Base-by-base conservation (phyloP, 1,140 invertebrate species). In the Drosophila auraria region DNA sequence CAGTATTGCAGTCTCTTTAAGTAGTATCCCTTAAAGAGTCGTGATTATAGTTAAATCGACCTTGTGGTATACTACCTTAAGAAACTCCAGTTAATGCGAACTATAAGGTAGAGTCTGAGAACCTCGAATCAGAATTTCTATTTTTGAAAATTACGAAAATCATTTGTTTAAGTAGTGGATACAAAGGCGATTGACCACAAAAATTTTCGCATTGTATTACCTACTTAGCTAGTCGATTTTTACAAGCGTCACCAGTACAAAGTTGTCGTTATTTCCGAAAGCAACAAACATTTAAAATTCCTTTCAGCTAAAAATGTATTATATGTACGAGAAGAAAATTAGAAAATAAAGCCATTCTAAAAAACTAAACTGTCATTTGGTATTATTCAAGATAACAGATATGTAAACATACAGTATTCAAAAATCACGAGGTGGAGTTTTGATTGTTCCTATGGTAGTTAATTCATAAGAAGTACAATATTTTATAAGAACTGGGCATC, bases 1-100 rank as follows among this genome's bases (percentile, higher is more conserved):
- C 12, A 12, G 38, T 59, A 3, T 17, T 59, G 54, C 59, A 68
- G 17, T n/a, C 78, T 71, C 66, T 51, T 53, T 87, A 87, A 87
- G 84, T 87, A 87, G 84, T 87, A 87, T 70, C 84, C 69, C 71
- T 87, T 84, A 84, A 84, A 54, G 64, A 86, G 84, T 84, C 59
- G 74, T 82, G 12, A 1, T 20, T 2, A 14, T 15, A 20, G 15
- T 23, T 0, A 23, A 38, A 33, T 64, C 74, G 44, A 78, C 53
- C 84, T 53, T 84, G 83, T 84, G 49, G 63, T 66, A 51, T 87
- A 87, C 86, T 87, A 66, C 84, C 70, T 87, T 25, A 36, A 47
- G 58, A 40, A 79, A 60, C 27, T 81, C 15, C 44, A 72, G 59
- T 15, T 4, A 2, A 36, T 27, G 8, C 5, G 51, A 40, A 36